Percentiles rank a stretch among this genome's conserved stretches.
Evolutionary conservation across 2,888 invertebrate genomes (phyloP).

Genomic region (Criorhina ranunculi): DNA sequence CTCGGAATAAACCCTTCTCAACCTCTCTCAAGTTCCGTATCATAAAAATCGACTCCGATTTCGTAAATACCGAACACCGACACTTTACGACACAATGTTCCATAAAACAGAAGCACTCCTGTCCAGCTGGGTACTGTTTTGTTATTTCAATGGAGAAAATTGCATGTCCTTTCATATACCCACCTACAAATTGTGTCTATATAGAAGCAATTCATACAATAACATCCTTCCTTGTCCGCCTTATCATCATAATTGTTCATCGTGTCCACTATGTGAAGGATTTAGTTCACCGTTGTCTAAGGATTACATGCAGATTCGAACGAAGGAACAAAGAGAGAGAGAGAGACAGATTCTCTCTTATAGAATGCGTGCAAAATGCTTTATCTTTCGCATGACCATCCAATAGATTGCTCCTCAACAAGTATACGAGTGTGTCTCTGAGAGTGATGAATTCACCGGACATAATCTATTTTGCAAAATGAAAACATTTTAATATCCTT

Average conservation of each 20-base stretch:
- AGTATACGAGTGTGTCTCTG: slow-evolving; percentile 10
- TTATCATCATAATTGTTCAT: slow-evolving; percentile 38
- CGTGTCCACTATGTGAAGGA: slow-evolving; percentile 22
- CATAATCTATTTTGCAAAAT: slow-evolving; percentile 63
- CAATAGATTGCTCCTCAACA: slow-evolving; percentile 27
- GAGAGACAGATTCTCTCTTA: not conserved
- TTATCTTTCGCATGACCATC: slow-evolving; percentile 43
- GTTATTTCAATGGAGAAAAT: slow-evolving; percentile 35
- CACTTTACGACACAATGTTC: slow-evolving; percentile 12
- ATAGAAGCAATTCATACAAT: not conserved
- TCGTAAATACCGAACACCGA: slow-evolving; percentile 21
- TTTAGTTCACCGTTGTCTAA: slow-evolving; percentile 35
- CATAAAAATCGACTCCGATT: slow-evolving; percentile 39
- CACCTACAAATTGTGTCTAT: not conserved
- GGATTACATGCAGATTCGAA: slow-evolving; percentile 46
- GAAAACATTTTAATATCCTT: slow-evolving; percentile 59
- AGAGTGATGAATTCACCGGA: slow-evolving; percentile 48
- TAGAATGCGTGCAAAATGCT: slow-evolving; percentile 58
- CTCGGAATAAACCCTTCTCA: not conserved
- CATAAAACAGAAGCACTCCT: slow-evolving; percentile 1
- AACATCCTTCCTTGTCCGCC: slow-evolving; percentile 17
- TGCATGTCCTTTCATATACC: slow-evolving; percentile 29
- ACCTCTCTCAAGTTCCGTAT: not conserved
- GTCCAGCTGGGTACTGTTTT: not conserved
- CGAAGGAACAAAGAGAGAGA: not conserved